Conservation (phyloP, 2,888 invertebrate genomes). For the Zaprionus lineosus region DNA sequence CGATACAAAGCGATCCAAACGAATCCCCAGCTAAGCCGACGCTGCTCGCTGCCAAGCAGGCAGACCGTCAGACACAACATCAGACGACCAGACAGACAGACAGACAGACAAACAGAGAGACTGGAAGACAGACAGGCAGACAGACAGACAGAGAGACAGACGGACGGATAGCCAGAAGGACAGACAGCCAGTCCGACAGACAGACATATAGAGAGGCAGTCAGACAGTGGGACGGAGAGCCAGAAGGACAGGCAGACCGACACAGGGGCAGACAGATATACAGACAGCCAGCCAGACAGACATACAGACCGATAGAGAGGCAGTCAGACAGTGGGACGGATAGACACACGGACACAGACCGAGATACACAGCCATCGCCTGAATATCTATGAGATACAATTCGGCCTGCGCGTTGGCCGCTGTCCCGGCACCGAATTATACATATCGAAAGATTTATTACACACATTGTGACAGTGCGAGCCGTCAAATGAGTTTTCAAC, state of each 20-base stretch:
- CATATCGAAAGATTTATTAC: constrained; percentile 79
- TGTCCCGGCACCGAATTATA: constrained; percentile 59
- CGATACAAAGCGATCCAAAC: constrained; percentile 48
- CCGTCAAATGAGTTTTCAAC: constrained; percentile 78
- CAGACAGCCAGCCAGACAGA: constrained; percentile 3
- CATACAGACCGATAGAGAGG: constrained; percentile 4
- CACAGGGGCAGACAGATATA: constrained; percentile 10
- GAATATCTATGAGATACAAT: constrained; percentile 71
- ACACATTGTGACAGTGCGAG: constrained; percentile 65
- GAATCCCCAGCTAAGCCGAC: constrained; percentile 67
- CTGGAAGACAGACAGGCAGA: no score
- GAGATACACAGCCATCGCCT: no score
- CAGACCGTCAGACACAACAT: constrained; percentile 40
- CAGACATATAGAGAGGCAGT: not conserved
- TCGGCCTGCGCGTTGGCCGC: constrained; percentile 68
- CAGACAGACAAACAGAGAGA: constrained; percentile 5
- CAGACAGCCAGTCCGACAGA: no score
- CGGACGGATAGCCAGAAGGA: constrained; percentile 9
- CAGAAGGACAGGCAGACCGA: constrained; percentile 10
- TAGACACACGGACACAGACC: constrained; percentile 9
- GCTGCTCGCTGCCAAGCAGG: constrained; percentile 64
- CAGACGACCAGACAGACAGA: constrained; percentile 35
- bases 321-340: not conserved
- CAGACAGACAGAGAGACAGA: constrained; percentile 3
- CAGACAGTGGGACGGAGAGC: no score